phyloP scores from a whole-genome alignment of 2,797 vertebrate genomes.

The Catostomus latipinnis region DNA sequence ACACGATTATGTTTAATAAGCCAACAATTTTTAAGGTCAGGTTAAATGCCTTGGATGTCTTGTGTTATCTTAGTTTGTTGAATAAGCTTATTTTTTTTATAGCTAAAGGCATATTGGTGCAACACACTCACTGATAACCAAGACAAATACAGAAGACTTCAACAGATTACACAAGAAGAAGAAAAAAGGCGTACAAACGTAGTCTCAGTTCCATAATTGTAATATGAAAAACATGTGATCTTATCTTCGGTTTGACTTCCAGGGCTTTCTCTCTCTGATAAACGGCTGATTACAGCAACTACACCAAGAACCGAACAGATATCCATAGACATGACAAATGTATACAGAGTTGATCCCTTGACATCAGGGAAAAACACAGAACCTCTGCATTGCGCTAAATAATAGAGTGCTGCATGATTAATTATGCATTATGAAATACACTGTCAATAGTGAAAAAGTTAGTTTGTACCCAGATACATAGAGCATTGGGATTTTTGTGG shows the following conservation, averaged over 20 bases:
- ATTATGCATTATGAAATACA: conserved; percentile 41
- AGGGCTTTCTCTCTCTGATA: conserved; percentile 13
- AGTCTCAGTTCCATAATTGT: neutral
- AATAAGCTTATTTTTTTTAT: too few relatives aligned
- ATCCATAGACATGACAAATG: conserved; percentile 27
- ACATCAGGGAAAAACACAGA: neutral
- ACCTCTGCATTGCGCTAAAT: conserved; percentile 25
- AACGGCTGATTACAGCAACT: neutral
- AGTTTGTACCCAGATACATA: conserved; percentile 15
- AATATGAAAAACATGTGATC: neutral
- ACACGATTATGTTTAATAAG: too few relatives aligned
- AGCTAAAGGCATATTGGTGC: too few relatives aligned
- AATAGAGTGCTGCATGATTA: conserved; percentile 24
- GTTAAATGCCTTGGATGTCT: too few relatives aligned
- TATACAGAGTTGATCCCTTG: conserved; percentile 13
- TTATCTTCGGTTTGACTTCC: conserved; percentile 23
- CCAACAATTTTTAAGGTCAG: too few relatives aligned
- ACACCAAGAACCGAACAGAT: neutral
- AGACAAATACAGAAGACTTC: neutral
- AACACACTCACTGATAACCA: too few relatives aligned
- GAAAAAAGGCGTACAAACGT: neutral
- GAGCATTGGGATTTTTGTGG: neutral
- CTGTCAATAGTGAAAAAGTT: conserved; percentile 24
- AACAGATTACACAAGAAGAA: neutral
- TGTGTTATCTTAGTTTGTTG: too few relatives aligned